Evolutionary conservation across 1,140 invertebrate species (phyloP), one percentile per base, ranked within the genome.

Genomic region (Limonius californicus): DNA sequence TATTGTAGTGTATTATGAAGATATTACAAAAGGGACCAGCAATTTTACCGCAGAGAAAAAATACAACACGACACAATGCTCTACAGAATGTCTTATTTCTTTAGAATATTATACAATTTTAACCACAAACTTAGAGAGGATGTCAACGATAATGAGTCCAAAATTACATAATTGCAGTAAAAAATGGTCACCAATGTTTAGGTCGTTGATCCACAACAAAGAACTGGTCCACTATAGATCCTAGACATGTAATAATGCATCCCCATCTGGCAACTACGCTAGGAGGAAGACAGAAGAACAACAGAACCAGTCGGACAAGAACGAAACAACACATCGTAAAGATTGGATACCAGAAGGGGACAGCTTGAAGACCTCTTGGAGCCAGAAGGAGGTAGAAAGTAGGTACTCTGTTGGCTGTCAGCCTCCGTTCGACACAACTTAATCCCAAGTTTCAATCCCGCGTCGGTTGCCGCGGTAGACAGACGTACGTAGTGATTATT

Each of bases 341-440:
- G 56, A 62, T 27, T 61, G 32, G 35, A 57, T 21, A 57, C 23
- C 18, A 43, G 57, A 47, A 12, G 15, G 56, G 42, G 56, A 65
- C 55, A 57, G 57, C 64, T 62, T 43, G 35, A 43, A 57, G 18
- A 61, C 18, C 54, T 61, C 59, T 61, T 57, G 54, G 39, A 47
- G 54, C 15, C 21, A 57, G 61, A 62, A 56, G 53, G 61, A 59
- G 56, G 56, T 32, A 32, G 56, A 54, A 32, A 55, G 21, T 56
- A 64, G 62, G 62, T 64, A 64, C 56, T 63, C 57, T 21, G 62
- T 56, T 61, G 58, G 58, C 64, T 66, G 64, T 66, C 64, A 66
- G 64, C 55, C 64, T 66, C 61, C 54, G 43, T 57, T 39, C 16
- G 56, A 62, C 64, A 66, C 64, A 66, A 66, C 64, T 66, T 62